Conservation (phyloP, 2,888 invertebrate genomes). For the Drosophila nr. medialis region DNA sequence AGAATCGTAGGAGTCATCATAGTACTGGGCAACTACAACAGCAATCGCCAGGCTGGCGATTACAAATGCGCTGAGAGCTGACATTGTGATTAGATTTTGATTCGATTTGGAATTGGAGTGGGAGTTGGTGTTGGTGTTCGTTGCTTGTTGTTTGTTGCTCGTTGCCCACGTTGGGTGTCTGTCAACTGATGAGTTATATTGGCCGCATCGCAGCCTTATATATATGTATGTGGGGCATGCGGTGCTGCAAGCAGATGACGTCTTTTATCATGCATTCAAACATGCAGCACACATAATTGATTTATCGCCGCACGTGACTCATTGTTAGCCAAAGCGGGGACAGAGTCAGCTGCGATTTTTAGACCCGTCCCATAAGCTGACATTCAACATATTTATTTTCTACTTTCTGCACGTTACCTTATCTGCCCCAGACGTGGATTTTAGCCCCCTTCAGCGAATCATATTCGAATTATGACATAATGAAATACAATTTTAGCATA, state of each 20-base stretch:
- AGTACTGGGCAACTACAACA: conserved; percentile 34
- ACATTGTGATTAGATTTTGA: conserved; percentile 21
- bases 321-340: conserved; percentile 17
- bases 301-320: conserved; percentile 52
- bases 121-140: neutral
- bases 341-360: conserved; percentile 4
- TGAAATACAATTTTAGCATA: neutral
- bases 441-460: conserved; percentile 10
- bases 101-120: neutral
- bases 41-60: conserved; percentile 31
- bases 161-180: conserved; percentile 10
- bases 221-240: conserved; percentile 8
- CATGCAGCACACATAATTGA: conserved; percentile 7
- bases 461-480: conserved; percentile 30
- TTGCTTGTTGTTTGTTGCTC: neutral
- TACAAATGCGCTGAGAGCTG: conserved; percentile 24
- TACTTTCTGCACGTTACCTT: conserved; percentile 10
- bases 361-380: conserved; percentile 18
- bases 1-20: conserved; percentile 28
- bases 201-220: conserved; percentile 23
- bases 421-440: conserved; percentile 44
- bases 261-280: conserved; percentile 7
- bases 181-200: conserved; percentile 32
- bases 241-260: conserved; percentile 12
- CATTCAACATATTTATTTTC: neutral